Evolutionary conservation across 2,888 invertebrate genomes (phyloP), one percentile per base, ranked within the genome.

Genomic region (Deilephila porcellus): DNA sequence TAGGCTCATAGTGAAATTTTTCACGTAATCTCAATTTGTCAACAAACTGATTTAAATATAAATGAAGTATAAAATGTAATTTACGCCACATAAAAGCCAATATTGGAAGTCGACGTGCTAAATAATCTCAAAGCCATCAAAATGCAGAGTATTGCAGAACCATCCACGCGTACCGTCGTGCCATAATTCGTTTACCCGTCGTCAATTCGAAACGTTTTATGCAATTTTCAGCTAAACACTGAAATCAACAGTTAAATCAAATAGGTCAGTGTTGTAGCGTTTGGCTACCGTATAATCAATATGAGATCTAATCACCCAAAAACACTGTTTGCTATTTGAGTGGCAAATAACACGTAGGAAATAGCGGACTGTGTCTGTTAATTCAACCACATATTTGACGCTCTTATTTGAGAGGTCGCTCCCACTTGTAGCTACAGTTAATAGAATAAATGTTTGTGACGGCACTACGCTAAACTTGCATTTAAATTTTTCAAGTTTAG

Each of bases 161-260:
- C 20, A 29, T 59, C 67, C 73, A 53, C 72, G 74, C 74, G 75
- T 75, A 78, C 76, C 75, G 75, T 73, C 25, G 74, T 73, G 78
- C 76, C 75, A 79, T 81, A 80, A 81, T 80, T 77, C 74, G 74
- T 81, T 81, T 77, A 81, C 79, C 73, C 76, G 71, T 60, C 75
- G 75, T 74, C 75, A 78, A 73, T 75, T 75, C 73, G 73, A 72
- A 74, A 76, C 74, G 75, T 77, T 80, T 77, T 76, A 77, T 80
- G 78, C 76, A 81, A 74, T 77, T 79, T 80, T 52, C 52, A 67
- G 17, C 25, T 45, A 6, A 17, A 25, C 67, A 45, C 20, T 25
- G 14, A 67, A 67, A 67, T 67, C 52, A 25, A 45, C 52, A 25
- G 25, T 32, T 29, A 64, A 64, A 20, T 64, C 67, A 52, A 67